Base-by-base conservation (phyloP, 2,888 invertebrate species). In the Apoderus coryli region DNA sequence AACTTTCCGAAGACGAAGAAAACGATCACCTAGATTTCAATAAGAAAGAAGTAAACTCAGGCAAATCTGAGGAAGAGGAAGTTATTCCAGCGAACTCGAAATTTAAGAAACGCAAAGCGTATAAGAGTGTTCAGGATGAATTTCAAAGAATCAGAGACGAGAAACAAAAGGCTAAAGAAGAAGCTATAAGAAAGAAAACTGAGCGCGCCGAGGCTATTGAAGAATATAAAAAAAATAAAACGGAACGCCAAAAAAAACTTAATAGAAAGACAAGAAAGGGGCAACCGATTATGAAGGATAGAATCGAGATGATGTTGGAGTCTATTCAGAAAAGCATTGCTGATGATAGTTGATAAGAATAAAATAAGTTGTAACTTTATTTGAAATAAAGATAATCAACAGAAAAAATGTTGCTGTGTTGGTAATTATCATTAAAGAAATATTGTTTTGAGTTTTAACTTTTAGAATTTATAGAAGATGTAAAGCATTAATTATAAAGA, bases 271-370 rank as follows among this genome's bases (percentile, higher is more conserved):
- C 77, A 0, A 76, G 70, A 44, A 79, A 70, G 45, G 88, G 88
- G 0, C 88, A 88, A 49, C 88, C 88, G 0, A 60, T 85, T 2
- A 86, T 88, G 85, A 78, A 75, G 34, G 76, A 76, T 31, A 65
- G 85, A 42, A 63, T 88, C 49, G 75, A 86, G 55, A 53, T 81
- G 48, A 59, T 88, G 30, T 56, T 84, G 10, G 76, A 82, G 47
- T 75, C 79, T 56, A 80, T 85, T 43, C 70, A 79, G 52, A 47
- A 48, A 29, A 40, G 32, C 36, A 33, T 30, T 19, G 6, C 19
- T 19, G 19, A 7, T 19, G 19, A 6, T n/a, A 19, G n/a, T 19
- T 19, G n/a, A 19, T 7, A 7, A 19, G 19, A 19, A 19, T 7
- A 7, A 19, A 19, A 19, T n/a, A 19, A n/a, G n/a, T n/a, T n/a